Percentiles rank a stretch among this genome's conserved stretches.
Evolutionary conservation across 2,113 vertebrate species (phyloP).

Genomic region (Psittacus erithacus): DNA sequence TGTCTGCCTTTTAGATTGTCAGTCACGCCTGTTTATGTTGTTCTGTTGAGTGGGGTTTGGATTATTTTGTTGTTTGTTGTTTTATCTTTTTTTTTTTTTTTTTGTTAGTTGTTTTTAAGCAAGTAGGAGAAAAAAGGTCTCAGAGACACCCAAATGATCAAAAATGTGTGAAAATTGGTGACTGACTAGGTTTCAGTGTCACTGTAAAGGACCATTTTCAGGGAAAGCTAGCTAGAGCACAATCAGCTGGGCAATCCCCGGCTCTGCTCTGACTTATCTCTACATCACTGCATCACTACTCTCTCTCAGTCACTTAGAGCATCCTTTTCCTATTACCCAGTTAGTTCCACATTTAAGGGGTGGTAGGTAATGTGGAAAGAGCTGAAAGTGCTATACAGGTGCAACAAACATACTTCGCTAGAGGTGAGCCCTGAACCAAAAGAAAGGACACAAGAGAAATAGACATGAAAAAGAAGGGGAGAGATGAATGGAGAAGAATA

Average conservation of each 20-base stretch:
- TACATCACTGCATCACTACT: not conserved
- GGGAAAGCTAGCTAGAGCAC: not conserved
- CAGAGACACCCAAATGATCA: not conserved
- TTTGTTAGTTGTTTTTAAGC: not conserved
- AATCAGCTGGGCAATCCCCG: not conserved
- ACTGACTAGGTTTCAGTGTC: not conserved
- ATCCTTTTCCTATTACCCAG: not conserved
- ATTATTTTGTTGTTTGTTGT: not conserved
- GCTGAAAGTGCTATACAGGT: not conserved
- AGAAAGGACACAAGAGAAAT: not conserved
- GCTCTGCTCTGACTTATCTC: not conserved
- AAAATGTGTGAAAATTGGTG: not conserved
- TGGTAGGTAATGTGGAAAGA: not conserved
- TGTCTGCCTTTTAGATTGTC: not conserved
- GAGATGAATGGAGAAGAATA: not conserved
- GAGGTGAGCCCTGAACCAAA: not conserved
- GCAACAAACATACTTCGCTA: not conserved
- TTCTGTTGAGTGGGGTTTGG: not conserved
- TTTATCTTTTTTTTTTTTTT: not conserved
- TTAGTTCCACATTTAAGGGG: not conserved
- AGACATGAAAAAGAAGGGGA: not conserved
- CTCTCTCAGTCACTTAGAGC: not conserved
- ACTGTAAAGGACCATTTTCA: not conserved
- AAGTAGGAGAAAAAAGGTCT: not conserved
- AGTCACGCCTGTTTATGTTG: not conserved